A percentile compares a stretch with the other conserved stretches of the same genome.
Evolutionary conservation across 2,888 invertebrate species (phyloP).

Genomic region (Heliconius hortense): DNA sequence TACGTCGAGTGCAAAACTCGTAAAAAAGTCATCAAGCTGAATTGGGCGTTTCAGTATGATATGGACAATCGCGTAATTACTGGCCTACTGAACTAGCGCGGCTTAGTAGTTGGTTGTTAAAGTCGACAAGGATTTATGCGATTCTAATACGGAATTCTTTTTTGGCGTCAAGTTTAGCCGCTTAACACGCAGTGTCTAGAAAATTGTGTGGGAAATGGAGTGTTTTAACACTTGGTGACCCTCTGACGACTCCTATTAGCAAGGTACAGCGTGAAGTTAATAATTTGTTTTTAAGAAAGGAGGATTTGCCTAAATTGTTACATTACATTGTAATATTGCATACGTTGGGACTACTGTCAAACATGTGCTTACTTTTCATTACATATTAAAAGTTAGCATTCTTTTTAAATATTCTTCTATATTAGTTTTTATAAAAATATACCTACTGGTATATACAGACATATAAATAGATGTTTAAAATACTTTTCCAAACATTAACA

Average conservation of each 20-base stretch:
- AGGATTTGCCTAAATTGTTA: no score
- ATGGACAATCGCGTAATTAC: constrained; percentile 69
- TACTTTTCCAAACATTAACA: not conserved
- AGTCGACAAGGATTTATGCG: not conserved
- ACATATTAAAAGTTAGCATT: not conserved
- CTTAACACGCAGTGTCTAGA: no score
- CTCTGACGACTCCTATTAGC: not conserved
- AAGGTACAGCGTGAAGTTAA: not conserved
- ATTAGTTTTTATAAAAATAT: not conserved
- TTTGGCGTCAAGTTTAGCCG: not conserved
- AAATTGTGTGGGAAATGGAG: no score
- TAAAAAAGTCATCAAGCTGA: constrained; percentile 78
- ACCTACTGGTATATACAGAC: not conserved
- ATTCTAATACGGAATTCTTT: not conserved
- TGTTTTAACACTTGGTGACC: no score
- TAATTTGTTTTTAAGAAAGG: no score
- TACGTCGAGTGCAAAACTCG: constrained; percentile 73
- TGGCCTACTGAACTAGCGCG: constrained; percentile 40
- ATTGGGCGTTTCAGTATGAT: constrained; percentile 77
- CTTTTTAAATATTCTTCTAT: not conserved
- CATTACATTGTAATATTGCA: not conserved
- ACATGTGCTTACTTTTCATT: not conserved
- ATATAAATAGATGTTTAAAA: not conserved
- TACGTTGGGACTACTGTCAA: not conserved
- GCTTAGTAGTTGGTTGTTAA: not conserved